These are phyloP conservation scores for Lycaon pictus DNA, from an alignment of 2,113 vertebrate genomes.

Conservation along the genomic window DNA sequence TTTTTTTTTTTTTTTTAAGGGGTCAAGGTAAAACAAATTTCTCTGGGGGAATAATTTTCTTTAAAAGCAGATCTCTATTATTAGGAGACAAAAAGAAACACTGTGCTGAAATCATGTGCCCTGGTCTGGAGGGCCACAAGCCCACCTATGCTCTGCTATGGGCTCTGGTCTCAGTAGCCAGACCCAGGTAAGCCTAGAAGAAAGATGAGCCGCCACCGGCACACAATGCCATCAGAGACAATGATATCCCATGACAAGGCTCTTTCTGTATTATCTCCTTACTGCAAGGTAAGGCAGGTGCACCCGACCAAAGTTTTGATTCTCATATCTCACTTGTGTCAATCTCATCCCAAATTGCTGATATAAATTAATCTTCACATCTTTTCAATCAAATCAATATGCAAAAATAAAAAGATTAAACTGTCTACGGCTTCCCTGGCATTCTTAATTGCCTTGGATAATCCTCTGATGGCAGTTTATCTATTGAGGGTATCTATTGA, in stretches of 20 bases:
- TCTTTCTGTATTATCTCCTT: not conserved
- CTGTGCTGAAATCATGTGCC: not conserved
- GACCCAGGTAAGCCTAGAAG: slow-evolving; percentile 42
- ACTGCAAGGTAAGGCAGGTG: not conserved
- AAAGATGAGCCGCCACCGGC: not conserved
- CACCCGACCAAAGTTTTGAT: not conserved
- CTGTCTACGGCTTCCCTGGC: not conserved
- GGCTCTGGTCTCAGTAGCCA: not conserved
- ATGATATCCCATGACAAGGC: not conserved
- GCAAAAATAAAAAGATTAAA: slow-evolving; percentile 10
- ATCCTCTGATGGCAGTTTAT: not conserved
- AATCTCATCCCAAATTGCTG: not conserved
- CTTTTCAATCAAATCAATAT: slow-evolving; percentile 45
- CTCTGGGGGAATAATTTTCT: not conserved
- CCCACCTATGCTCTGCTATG: not conserved
- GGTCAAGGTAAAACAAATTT: slow-evolving; percentile 10
- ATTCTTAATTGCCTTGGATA: not conserved
- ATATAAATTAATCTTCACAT: not conserved
- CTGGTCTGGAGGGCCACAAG: not conserved
- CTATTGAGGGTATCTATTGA: not conserved
- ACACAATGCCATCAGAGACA: not conserved
- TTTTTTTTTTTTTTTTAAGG: not conserved
- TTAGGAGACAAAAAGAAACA: slow-evolving; percentile 55
- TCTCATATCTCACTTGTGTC: not conserved
- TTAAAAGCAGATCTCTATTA: not conserved